Conservation (phyloP, 2,113 vertebrate species). For the Cariama cristata region DNA sequence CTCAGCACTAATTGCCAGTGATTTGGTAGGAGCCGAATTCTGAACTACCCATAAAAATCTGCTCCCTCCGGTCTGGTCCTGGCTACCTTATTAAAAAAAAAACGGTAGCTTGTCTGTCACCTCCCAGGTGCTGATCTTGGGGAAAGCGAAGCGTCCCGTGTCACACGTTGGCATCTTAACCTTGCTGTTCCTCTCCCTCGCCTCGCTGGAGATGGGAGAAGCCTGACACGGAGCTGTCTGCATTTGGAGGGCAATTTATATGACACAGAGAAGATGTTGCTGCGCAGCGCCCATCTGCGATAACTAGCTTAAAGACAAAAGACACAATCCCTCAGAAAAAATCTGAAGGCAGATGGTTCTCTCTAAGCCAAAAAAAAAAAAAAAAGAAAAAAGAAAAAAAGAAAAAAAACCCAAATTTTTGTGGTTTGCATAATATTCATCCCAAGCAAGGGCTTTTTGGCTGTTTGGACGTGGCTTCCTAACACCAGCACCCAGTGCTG, state of each 20-base stretch:
- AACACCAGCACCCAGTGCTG: not conserved
- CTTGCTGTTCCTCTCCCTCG: not conserved
- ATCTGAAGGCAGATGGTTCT: not conserved
- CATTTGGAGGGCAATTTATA: not conserved
- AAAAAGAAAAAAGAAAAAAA: too few species aligned
- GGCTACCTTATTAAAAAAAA: not conserved
- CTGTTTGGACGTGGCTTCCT: not conserved
- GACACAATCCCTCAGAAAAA: accelerated
- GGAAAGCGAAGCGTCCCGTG: not conserved
- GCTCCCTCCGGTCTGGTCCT: not conserved
- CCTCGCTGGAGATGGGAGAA: not conserved
- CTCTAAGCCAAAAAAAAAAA: not conserved
- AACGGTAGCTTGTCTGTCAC: not conserved
- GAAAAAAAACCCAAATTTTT: not conserved
- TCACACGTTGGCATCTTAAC: not conserved
- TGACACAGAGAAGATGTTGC: not conserved
- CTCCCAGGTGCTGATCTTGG: not conserved
- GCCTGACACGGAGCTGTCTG: not conserved
- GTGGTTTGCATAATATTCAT: not conserved
- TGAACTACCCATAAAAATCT: not conserved
- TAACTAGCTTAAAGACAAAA: not conserved
- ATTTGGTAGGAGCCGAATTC: not conserved
- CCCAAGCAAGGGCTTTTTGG: not conserved
- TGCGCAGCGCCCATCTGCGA: accelerated
- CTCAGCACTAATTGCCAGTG: not conserved